These are phyloP conservation scores for Rhinoderma darwinii DNA, from an alignment of 2,113 vertebrate species.

Conservation along the genomic window DNA sequence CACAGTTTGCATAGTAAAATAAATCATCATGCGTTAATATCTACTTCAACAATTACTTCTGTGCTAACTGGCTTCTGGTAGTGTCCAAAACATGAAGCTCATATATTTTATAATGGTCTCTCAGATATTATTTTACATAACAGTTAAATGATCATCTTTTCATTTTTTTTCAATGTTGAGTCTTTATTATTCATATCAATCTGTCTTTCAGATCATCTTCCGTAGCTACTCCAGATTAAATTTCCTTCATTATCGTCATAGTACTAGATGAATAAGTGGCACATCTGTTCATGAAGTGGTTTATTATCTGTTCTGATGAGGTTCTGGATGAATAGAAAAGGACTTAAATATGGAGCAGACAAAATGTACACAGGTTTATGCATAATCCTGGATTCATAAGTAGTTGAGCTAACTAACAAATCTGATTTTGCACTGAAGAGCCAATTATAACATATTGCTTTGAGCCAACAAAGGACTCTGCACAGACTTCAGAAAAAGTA, in stretches of 20 bases:
- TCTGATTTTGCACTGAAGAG: slow-evolving; percentile 60
- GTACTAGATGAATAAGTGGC: slow-evolving; percentile 79
- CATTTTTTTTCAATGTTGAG: slow-evolving; percentile 59
- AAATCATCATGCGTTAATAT: slow-evolving; percentile 26
- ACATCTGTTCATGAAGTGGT: slow-evolving; percentile 80
- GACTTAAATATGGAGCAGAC: slow-evolving; percentile 69
- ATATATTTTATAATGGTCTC: slow-evolving; percentile 52
- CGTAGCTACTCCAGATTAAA: slow-evolving; percentile 76
- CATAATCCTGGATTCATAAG: slow-evolving; percentile 66
- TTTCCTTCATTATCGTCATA: slow-evolving; percentile 78
- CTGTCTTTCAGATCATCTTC: slow-evolving; percentile 74
- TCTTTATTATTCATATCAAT: slow-evolving; percentile 76
- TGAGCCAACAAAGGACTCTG: slow-evolving; percentile 61
- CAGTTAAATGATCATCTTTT: slow-evolving; percentile 66
- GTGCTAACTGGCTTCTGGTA: slow-evolving; percentile 51
- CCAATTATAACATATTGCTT: slow-evolving; percentile 72
- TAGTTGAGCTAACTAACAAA: slow-evolving; percentile 63
- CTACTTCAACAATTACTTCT: slow-evolving; percentile 1
- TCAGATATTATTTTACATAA: slow-evolving; percentile 61
- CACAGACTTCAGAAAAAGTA: slow-evolving; percentile 63
- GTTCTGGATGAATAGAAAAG: slow-evolving; percentile 72
- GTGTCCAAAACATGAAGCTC: slow-evolving; percentile 61
- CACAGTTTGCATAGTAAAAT: neutral
- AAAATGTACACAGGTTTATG: slow-evolving; percentile 63
- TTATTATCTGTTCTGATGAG: slow-evolving; percentile 77